phyloP scores from a whole-genome alignment of 2,888 invertebrate genomes.

The Diploptera punctata region DNA sequence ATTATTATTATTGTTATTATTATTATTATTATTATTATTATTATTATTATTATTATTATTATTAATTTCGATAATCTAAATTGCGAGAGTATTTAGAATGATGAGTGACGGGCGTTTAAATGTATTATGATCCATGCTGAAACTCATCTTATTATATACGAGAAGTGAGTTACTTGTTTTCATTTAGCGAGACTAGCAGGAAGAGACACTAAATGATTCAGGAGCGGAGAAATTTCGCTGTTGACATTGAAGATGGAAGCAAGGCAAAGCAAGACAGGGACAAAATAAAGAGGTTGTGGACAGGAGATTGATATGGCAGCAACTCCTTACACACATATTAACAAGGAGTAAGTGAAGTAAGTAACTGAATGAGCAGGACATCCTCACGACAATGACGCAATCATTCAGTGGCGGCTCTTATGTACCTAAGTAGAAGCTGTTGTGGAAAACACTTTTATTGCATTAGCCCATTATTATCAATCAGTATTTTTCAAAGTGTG shows the following conservation, averaged over 20 bases:
- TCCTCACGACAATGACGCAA: not conserved
- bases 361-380: slow-evolving; percentile 1
- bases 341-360: slow-evolving; percentile 15
- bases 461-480: too few species aligned
- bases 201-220: slow-evolving; percentile 1
- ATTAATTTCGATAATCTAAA: too few species aligned
- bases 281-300: not conserved
- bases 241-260: not conserved
- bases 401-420: not conserved
- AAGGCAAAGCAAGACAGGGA: not conserved
- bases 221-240: not conserved
- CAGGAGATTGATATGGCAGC: slow-evolving; percentile 11
- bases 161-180: too few species aligned
- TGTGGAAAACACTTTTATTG: too few species aligned
- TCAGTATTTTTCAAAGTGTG: too few species aligned
- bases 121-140: too few species aligned
- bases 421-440: not conserved
- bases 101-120: too few species aligned
- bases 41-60: too few species aligned
- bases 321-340: slow-evolving; percentile 5
- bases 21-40: too few species aligned
- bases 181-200: not conserved
- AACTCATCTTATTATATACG: too few species aligned
- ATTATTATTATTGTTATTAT: too few species aligned
- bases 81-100: too few species aligned